Evolutionary conservation across 35 echinoderm and acorn worm species (phyloP).

Genomic region (Apostichopus japonicus): DNA sequence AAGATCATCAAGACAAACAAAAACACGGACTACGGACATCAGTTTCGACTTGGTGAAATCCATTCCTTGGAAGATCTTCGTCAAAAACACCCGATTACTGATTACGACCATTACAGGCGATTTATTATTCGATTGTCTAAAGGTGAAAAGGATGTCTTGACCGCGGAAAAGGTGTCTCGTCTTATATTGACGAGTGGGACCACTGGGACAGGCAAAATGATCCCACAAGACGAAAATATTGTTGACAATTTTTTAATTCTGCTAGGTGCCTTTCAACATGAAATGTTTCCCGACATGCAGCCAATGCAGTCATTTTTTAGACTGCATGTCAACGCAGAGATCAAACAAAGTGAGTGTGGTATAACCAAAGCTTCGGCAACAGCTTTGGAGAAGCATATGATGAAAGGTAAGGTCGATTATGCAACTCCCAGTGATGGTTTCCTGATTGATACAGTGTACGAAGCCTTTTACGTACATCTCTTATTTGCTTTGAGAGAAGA

Average conservation of each 20-base stretch:
- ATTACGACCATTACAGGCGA: constrained; percentile 63
- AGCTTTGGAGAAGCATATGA: background rate
- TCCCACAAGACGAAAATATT: background rate
- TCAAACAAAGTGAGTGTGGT: constrained; percentile 6
- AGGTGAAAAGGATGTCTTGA: constrained; percentile 68
- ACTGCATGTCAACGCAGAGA: background rate
- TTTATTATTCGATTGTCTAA: constrained; percentile 67
- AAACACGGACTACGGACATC: constrained; percentile 65
- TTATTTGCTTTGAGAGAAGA: constrained; percentile 63
- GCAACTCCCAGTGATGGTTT: constrained; percentile 37
- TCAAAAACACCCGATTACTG: constrained; percentile 63
- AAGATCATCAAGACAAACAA: constrained; percentile 47
- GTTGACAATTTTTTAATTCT: background rate
- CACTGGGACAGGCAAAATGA: constrained; percentile 39
- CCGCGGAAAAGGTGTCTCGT: constrained; percentile 17
- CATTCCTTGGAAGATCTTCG: constrained; percentile 58
- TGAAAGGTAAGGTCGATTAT: background rate
- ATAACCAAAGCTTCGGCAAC: background rate
- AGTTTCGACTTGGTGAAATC: constrained; percentile 45
- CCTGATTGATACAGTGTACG: constrained; percentile 32
- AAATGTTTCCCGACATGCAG: background rate
- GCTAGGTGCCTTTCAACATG: background rate
- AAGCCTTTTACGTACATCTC: constrained; percentile 60
- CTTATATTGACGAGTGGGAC: constrained; percentile 74
- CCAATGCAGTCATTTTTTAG: background rate